Evolutionary conservation across 2,888 invertebrate species (phyloP), one percentile per base, ranked within the genome.

Genomic region (Listrodromus nycthemerus): DNA sequence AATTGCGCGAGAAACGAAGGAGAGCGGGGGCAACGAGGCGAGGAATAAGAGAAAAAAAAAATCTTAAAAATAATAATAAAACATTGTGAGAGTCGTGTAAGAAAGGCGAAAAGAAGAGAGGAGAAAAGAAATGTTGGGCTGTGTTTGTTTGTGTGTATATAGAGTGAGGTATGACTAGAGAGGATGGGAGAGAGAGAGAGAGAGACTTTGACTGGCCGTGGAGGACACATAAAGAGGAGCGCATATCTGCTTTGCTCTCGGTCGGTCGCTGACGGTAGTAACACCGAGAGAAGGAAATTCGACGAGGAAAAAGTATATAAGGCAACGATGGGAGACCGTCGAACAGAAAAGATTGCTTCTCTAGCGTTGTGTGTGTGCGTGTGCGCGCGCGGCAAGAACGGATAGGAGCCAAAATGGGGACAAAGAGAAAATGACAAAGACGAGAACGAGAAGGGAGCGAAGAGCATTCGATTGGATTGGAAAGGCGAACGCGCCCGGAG

Each of bases 361-460:
- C 37, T 41, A 33, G 33, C 48, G 19, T 41, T 41, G 30, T 30
- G 30, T 30, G 30, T 30, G 30, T 30, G 30, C 4, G 30, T 30
- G 30, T 30, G 30, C 4, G 74, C 19, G 75, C 37, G 63, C 48
- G 37, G 63, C 48, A 58, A 86, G 67, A 82, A 73, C 75, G 63
- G 48, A 73, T 63, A 80, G 76, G 73, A 77, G 76, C 86, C 87
- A 87, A 91, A 91, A 92, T 87, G 91, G 85, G 91, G 91, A 91
- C 90, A 91, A 91, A 91, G 91, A 90, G 89, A 91, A 91, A 90
- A 90, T 89, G 90, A 91, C 90, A 91, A 89, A 90, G 88, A 80
- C 75, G 58, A 58, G 73, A 52, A 89, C 88, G 88, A 88, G 89
- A 88, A 83, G 84, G 79, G 84, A 79, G 76, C 70, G 79, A 81